Evolutionary conservation across 2,888 invertebrate genomes (phyloP), one percentile per base, ranked within the genome.

Genomic region (Brenthis hecate): DNA sequence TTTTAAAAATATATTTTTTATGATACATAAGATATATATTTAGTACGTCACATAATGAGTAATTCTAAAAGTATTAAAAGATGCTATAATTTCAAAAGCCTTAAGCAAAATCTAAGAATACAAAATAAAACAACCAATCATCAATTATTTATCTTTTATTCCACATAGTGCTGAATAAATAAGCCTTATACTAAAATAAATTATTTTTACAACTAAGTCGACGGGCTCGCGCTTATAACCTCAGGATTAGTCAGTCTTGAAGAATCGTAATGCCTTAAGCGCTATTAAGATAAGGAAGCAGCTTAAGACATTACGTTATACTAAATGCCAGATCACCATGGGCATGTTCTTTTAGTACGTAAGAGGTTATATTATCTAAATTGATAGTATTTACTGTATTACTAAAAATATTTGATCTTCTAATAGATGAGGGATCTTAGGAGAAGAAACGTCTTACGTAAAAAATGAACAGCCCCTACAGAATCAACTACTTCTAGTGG

Each of bases 251-350:
- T 72, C 89, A 89, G 87, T 89, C 91, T 90, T 88, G 84, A 82
- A 80, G 76, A 76, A 68, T 66, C 74, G 67, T 74, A 76, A 81
- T 86, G 87, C 78, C 80, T 86, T 81, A 87, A 87, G 83, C 82
- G 74, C 71, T 75, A 83, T 80, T 77, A 79, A 73, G 74, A 75
- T 75, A 76, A 78, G 82, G 84, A 83, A 85, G 82, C 77, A 82
- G 81, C 79, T 84, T 84, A 84, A 89, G 87, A 84, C 91, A 86
- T 78, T 89, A 87, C 86, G 80, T 67, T 77, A 77, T 77, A 91
- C 92, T 90, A 92, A 92, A 91, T 92, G 92, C 85, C 92, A 92
- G 91, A 86, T 85, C 85, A 83, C 88, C 92, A 91, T 89, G 80
- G 67, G 36, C 28, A 47, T 19, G 5, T 68, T 48, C 48, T 72